phyloP scores from a whole-genome alignment of 2,888 invertebrate species.

The Urechis unicinctus region DNA sequence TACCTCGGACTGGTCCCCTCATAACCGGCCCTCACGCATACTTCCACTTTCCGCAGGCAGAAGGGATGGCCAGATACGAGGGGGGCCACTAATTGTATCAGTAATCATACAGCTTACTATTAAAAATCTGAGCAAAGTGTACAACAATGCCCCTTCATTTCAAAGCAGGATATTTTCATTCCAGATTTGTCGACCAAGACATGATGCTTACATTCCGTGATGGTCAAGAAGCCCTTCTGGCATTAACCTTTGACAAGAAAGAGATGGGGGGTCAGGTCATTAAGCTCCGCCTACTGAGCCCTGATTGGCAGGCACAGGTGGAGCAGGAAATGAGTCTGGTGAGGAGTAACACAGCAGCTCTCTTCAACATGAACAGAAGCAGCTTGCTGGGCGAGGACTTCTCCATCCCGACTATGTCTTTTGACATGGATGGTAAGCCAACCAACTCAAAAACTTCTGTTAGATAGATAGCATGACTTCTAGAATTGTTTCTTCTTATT shows the following conservation, averaged over 20 bases:
- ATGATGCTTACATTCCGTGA: slow-evolving; percentile 90
- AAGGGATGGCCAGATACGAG: no score
- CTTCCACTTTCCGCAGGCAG: no score
- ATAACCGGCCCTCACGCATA: no score
- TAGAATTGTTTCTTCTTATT: no score
- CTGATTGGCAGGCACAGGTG: slow-evolving; percentile 76
- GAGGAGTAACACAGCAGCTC: slow-evolving; percentile 75
- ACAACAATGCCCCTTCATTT: no score
- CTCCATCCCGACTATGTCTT: slow-evolving; percentile 36
- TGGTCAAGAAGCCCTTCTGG: slow-evolving; percentile 73
- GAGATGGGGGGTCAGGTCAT: slow-evolving; percentile 48
- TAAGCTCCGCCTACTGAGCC: slow-evolving; percentile 70
- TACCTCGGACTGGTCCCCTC: no score
- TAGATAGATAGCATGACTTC: no score
- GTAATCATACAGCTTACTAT: no score
- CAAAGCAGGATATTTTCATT: no score
- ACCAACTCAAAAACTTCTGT: no score
- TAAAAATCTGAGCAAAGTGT: no score
- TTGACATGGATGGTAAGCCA: slow-evolving; percentile 28
- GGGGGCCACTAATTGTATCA: no score
- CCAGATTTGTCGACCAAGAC: slow-evolving; percentile 72
- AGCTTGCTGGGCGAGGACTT: slow-evolving; percentile 47
- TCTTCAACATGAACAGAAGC: slow-evolving; percentile 51
- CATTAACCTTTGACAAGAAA: slow-evolving; percentile 48
- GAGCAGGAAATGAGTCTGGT: slow-evolving; percentile 78